Percentiles rank a stretch among this genome's conserved stretches.
Evolutionary conservation across 2,797 vertebrate genomes (phyloP).

Genomic region (Pelodytes ibericus): DNA sequence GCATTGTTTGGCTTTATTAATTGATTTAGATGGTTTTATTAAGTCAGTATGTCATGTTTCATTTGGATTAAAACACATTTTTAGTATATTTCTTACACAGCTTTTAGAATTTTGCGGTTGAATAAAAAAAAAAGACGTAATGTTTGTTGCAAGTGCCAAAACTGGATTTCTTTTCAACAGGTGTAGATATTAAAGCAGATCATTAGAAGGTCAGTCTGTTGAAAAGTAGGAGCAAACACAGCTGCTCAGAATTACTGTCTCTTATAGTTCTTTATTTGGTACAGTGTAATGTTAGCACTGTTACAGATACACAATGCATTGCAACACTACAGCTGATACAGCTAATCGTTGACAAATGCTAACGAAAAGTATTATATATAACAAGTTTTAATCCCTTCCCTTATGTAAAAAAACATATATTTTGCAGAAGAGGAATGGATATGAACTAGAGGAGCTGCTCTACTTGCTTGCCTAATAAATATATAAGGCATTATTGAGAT

Average conservation of each 20-base stretch:
- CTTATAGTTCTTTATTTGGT: neutral
- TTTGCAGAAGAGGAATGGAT: neutral
- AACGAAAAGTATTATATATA: neutral
- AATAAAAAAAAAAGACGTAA: constrained; percentile 36
- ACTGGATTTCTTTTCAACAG: constrained; percentile 45
- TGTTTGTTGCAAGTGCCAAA: constrained; percentile 33
- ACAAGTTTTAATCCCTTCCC: neutral
- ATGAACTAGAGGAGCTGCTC: neutral
- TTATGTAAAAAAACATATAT: neutral
- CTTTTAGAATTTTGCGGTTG: constrained; percentile 41
- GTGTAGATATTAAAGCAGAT: constrained; percentile 49
- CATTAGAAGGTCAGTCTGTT: constrained; percentile 47
- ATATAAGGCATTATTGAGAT: no score
- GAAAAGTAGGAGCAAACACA: constrained; percentile 48
- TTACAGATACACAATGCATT: neutral
- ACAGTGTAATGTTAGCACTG: constrained; percentile 19
- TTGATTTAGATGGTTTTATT: constrained; percentile 34
- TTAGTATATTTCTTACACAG: constrained; percentile 3
- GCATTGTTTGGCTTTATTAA: constrained; percentile 16
- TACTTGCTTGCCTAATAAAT: neutral
- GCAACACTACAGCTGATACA: neutral
- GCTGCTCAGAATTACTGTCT: constrained; percentile 36
- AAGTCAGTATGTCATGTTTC: constrained; percentile 30
- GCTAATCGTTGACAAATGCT: no score
- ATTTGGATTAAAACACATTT: constrained; percentile 36